Evolutionary conservation across 2,888 invertebrate species (phyloP), one percentile per base, ranked within the genome.

Genomic region (Melanotus villosus): DNA sequence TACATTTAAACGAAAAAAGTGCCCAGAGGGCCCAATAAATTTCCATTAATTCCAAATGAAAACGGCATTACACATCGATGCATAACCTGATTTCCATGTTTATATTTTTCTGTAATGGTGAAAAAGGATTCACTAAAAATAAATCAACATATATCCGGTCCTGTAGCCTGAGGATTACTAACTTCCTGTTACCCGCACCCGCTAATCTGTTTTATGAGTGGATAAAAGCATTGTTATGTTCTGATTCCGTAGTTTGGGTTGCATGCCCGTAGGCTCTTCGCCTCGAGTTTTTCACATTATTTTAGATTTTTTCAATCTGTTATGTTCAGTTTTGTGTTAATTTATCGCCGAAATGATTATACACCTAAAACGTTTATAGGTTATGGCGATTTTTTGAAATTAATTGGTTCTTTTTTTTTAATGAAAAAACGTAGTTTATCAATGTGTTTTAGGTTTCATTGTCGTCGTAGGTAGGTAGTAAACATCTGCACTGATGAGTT

Each of bases 171-270:
- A 74, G 76, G 75, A 76, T 77, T 76, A 75, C 73, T 63, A 75
- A 73, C 73, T 73, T 76, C 73, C 76, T 72, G 64, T 73, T 66
- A 71, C 60, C 56, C 58, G 68, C 70, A 68, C 65, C 41, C 71
- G 52, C 68, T 77, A 77, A 77, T 76, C 73, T 77, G 77, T 75
- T 78, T 77, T 78, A 77, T 73, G 73, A 74, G 71, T 70, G 75
- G 73, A 71, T 78, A 75, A 78, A 76, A 78, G 78, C 77, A 67
- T 77, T 77, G 76, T 76, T 76, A 73, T 78, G 77, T 76, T 73
- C 71, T 56, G 41, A 59, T 59, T 57, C 67, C 43, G 38, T 52
- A 21, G 26, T 52, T 63, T 43, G 16, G 45, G 65, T 62, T 63
- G 67, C 60, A 64, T 75, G 68, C 41, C 23, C 71, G 68, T 68